Evolutionary conservation across 2,797 vertebrate genomes (phyloP), one percentile per base, ranked within the genome.

Genomic region (Selene dorsalis): DNA sequence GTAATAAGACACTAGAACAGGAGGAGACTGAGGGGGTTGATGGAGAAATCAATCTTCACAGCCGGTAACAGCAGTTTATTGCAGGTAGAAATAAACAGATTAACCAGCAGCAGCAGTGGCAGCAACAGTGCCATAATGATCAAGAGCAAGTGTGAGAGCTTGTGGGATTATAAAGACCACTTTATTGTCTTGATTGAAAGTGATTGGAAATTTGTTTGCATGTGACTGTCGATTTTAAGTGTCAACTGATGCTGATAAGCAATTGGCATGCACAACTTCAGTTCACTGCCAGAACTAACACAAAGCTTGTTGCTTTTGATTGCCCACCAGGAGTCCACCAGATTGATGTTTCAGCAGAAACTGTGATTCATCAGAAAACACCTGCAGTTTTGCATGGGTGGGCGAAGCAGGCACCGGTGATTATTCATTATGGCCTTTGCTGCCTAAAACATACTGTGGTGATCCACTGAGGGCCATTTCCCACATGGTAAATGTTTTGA

Each of bases 1-100:
- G 56, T 57, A 87, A 87, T 75, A 71, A 69, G 73, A 77, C 59
- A 79, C 32, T 53, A 47, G 50, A 88, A 75, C 85, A 83, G 59
- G 63, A 47, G 74, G 79, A 75, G 43, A 59, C 53, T 63, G 64
- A 66, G 81, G 41, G 60, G 38, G 63, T 63, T 76, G 72, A 80
- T 71, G 69, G 52, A 81, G 79, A 81, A 85, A 78, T 82, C 71
- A 77, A 79, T 71, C 4, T 10, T 28, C 32, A 48, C 63, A 82
- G 69, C 69, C 64, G 59, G 81, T 20, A 72, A 67, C 52, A 73
- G 76, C 66, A 41, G 74, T 65, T 73, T 69, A 64, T 69, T 78
- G 77, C 47, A 88, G 76, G 76, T 82, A 69, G 73, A 83, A 86
- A 85, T 82, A 83, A 80, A 83, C 71, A 82, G 59, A 85, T 85